These are phyloP conservation scores for Parapsyche elsis DNA, from an alignment of 1,140 invertebrate genomes.

Conservation along the genomic window DNA sequence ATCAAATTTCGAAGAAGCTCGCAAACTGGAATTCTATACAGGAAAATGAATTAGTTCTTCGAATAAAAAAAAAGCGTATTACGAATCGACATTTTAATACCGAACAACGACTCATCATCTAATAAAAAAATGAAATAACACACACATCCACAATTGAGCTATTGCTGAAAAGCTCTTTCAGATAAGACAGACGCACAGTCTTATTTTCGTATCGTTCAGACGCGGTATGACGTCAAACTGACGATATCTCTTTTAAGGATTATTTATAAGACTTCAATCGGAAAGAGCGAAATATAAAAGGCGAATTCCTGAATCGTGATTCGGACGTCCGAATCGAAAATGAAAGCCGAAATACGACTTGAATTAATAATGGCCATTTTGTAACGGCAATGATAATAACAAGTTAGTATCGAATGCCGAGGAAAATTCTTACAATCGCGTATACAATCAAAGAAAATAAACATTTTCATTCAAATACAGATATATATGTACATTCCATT, in stretches of 20 bases:
- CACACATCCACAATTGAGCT: neutral
- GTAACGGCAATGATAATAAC: too few relatives aligned
- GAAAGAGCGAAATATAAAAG: neutral
- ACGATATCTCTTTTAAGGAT: conserved; percentile 20
- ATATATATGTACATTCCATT: too few relatives aligned
- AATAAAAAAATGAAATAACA: neutral
- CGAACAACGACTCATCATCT: neutral
- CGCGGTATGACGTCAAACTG: conserved; percentile 21
- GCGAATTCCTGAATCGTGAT: neutral
- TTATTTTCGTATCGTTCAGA: conserved; percentile 16
- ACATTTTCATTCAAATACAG: too few relatives aligned
- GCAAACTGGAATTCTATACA: too few relatives aligned
- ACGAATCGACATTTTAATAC: neutral
- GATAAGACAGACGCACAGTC: conserved; percentile 17
- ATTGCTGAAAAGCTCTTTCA: conserved; percentile 1
- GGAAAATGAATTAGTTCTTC: neutral
- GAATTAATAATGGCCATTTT: neutral
- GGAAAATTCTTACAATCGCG: too few relatives aligned
- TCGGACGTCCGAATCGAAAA: neutral
- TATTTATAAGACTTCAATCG: conserved; percentile 33
- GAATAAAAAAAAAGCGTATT: neutral
- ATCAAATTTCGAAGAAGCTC: too few relatives aligned
- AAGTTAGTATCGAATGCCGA: too few relatives aligned
- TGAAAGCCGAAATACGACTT: neutral
- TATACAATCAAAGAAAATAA: too few relatives aligned